phyloP scores from a whole-genome alignment of 2,113 vertebrate species.

The Gracilinanus agilis region DNA sequence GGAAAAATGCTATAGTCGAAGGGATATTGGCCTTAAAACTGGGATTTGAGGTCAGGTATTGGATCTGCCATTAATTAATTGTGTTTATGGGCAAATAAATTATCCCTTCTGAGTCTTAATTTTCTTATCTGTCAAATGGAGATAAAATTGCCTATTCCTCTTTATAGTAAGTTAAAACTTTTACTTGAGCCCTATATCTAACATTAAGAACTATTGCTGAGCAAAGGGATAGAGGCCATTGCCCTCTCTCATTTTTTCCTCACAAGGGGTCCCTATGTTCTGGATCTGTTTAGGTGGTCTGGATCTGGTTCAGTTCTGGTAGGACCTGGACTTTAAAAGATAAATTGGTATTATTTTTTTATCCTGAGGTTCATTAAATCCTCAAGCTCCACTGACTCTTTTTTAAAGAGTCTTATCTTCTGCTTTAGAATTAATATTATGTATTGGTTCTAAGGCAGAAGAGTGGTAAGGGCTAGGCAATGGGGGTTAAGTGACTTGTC shows the following conservation, averaged over 20 bases:
- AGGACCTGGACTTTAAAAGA: not conserved
- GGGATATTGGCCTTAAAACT: slow-evolving; percentile 3
- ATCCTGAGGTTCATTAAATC: not conserved
- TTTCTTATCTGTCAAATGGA: not conserved
- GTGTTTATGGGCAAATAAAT: not conserved
- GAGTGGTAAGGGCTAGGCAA: no score
- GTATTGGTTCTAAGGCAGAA: no score
- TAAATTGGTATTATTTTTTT: not conserved
- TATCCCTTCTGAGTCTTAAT: not conserved
- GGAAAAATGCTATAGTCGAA: not conserved
- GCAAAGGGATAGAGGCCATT: not conserved
- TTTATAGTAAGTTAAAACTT: not conserved
- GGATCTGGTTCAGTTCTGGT: not conserved
- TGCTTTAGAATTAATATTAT: no score
- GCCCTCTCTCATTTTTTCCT: not conserved
- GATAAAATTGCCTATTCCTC: not conserved
- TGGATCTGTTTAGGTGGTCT: not conserved
- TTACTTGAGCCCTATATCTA: not conserved
- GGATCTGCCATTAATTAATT: not conserved
- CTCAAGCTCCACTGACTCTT: not conserved
- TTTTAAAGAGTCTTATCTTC: no score
- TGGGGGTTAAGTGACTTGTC: no score
- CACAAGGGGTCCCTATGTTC: not conserved
- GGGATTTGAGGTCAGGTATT: slow-evolving; percentile 28
- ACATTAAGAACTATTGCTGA: not conserved